Percentiles rank a stretch among this genome's conserved stretches.
Conservation (phyloP, 2,888 invertebrate genomes). For the Drosophila melanosoma region DNA sequence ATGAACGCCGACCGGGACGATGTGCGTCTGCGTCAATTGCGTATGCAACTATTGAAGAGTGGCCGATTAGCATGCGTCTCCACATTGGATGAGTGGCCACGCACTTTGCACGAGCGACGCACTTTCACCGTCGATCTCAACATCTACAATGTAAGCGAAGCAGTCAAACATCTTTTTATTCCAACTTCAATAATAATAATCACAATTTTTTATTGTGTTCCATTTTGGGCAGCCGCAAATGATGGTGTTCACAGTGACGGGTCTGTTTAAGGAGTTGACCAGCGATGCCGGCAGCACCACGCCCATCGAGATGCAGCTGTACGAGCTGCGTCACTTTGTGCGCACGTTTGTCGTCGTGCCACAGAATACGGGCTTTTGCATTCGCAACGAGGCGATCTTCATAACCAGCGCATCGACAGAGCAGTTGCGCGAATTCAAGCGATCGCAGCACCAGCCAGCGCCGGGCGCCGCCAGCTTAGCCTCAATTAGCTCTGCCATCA, state of each 20-base stretch:
- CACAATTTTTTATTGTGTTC: neutral
- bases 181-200: neutral
- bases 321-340: constrained; percentile 88
- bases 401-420: constrained; percentile 90
- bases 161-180: neutral
- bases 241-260: constrained; percentile 93
- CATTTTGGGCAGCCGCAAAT: constrained; percentile 86
- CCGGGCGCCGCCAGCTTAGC: neutral
- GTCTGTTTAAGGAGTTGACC: constrained; percentile 91
- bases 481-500: neutral
- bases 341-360: constrained; percentile 93
- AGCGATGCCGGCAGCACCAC: constrained; percentile 85
- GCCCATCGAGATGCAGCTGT: constrained; percentile 31
- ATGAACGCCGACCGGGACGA: constrained; percentile 86
- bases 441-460: constrained; percentile 49
- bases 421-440: constrained; percentile 85
- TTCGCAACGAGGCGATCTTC: constrained; percentile 93
- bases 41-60: constrained; percentile 89
- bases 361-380: constrained; percentile 92
- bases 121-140: constrained; percentile 95
- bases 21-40: constrained; percentile 53
- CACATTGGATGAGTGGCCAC: constrained; percentile 92
- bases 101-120: constrained; percentile 93
- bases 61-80: constrained; percentile 93
- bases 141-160: constrained; percentile 85